Base-by-base conservation (phyloP, 2,888 invertebrate genomes). In the Cyclophora albipunctata region DNA sequence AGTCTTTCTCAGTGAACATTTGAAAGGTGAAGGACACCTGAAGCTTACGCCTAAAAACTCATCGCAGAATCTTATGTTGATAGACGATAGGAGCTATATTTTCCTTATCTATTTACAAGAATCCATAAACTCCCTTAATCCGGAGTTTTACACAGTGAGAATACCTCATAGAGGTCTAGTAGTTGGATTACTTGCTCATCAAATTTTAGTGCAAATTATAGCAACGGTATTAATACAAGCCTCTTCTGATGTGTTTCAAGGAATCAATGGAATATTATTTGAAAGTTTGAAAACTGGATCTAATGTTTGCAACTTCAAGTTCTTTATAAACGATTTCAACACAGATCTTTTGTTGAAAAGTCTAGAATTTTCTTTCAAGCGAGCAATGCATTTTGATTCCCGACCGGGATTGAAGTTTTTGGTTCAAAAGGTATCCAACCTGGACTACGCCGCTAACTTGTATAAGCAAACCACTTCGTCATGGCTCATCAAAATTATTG, bases 351-450 rank as follows among this genome's bases (percentile, higher is more conserved):
- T 97, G 48, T 77, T 96, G 46, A 92, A 93, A 64, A 94, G 95
- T 66, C 88, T 98, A 55, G 94, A 96, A 63, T 90, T 94, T 53
- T 96, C 97, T 2, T 95, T 96, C 70, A 91, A 91, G 48, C 91
- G 95, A 52, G 94, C 97, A 0, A 90, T 93, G 73, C 95, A 95
- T 67, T 98, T 98, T 73, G 98, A 98, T 78, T 91, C 93, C 5
- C 91, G 98, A 40, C 98, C 98, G 0, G 98, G 98, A 0, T 86
- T 98, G 33, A 98, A 98, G 78, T 98, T 98, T 76, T 91, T 98
- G 3, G 93, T 97, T 56, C 98, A 98, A 79, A 98, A 98, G 87
- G 96, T 97, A 0, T 95, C 95, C 0, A 95, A 94, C 70, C 90
- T 96, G 57, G 94, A 94, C 53, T 92, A 94, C 64, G 95, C 96